A percentile compares a stretch with the other conserved stretches of the same genome.
phyloP scores from a whole-genome alignment of 2,888 invertebrate species.

The Drosophila putrida region DNA sequence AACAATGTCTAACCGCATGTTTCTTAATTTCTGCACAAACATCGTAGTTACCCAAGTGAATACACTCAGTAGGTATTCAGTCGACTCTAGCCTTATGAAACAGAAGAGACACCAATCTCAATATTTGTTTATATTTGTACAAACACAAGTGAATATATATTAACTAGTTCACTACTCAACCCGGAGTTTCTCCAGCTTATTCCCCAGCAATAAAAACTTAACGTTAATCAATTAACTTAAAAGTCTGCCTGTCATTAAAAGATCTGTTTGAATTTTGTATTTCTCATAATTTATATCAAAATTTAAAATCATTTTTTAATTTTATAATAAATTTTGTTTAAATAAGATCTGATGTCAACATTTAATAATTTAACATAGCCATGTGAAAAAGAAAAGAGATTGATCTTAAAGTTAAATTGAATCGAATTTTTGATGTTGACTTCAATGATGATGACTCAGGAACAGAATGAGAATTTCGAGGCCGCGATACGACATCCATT shows the following conservation, averaged over 20 bases:
- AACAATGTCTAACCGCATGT: conserved; percentile 31
- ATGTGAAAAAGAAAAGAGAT: conserved; percentile 1
- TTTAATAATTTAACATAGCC: background rate
- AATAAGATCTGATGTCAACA: background rate
- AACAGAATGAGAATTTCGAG: conserved; percentile 40
- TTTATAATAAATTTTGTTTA: background rate
- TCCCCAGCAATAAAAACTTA: too few species aligned
- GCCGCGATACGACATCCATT: conserved; percentile 58
- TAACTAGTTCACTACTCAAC: too few species aligned
- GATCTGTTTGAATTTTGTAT: too few species aligned
- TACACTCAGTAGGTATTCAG: conserved; percentile 13
- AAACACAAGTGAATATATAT: too few species aligned
- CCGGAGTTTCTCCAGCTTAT: too few species aligned
- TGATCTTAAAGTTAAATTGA: conserved; percentile 11
- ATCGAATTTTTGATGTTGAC: conserved; percentile 16
- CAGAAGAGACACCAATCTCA: background rate
- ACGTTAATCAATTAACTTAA: too few species aligned
- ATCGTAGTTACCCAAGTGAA: conserved; percentile 15
- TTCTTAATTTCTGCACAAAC: conserved; percentile 38
- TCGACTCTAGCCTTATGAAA: conserved; percentile 8
- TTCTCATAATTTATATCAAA: too few species aligned
- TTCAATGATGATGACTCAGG: conserved; percentile 14
- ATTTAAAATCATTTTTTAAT: too few species aligned
- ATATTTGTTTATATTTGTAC: too few species aligned
- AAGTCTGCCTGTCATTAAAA: too few species aligned